Evolutionary conservation across 2,797 vertebrate species (phyloP), one percentile per base, ranked within the genome.

Genomic region (Hydrophis major): DNA sequence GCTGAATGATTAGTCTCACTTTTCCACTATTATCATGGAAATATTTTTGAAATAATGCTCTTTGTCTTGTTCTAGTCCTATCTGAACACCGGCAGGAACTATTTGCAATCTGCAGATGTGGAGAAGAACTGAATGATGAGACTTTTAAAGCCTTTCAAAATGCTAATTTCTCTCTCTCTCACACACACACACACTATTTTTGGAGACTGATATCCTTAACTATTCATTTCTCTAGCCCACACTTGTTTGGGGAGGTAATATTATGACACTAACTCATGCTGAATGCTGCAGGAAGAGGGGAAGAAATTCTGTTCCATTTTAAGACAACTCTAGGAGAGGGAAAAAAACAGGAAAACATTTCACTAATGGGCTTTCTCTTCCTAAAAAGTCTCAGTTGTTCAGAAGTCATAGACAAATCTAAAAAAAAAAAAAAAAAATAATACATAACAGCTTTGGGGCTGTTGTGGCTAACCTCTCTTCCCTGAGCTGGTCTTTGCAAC

Each of bases 221-320:
- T 92, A 91, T 92, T 95, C 94, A 95, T 92, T 57, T 56, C 92
- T 95, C 90, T 93, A 92, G 56, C 92, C 95, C 63, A 90, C 89
- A 25, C 91, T 90, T 83, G 59, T 61, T 61, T 92, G 91, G 16
- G 88, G 93, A 93, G 92, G 88, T 50, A 91, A 69, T 69, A 87
- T 12, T 93, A 89, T 93, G 86, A 63, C 89, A 92, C 91, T 89
- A 87, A 95, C 95, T 95, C 91, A 90, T 93, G 53, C 61, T 22
- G 90, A 94, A 94, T 66, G 25, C 42, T 90, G 6, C 60, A 55
- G 53, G 60, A 56, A 83, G 53, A 66, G 42, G 14, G 59, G 25
- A 12, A 66, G 94, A 66, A 94, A 94, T 61, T 89, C 0, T 0
- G 13, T 88, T 95, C 92, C 88, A 89, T 94, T 56, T 2, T 0